Conservation (phyloP, 2,113 vertebrate species). For the Oceanites oceanicus region DNA sequence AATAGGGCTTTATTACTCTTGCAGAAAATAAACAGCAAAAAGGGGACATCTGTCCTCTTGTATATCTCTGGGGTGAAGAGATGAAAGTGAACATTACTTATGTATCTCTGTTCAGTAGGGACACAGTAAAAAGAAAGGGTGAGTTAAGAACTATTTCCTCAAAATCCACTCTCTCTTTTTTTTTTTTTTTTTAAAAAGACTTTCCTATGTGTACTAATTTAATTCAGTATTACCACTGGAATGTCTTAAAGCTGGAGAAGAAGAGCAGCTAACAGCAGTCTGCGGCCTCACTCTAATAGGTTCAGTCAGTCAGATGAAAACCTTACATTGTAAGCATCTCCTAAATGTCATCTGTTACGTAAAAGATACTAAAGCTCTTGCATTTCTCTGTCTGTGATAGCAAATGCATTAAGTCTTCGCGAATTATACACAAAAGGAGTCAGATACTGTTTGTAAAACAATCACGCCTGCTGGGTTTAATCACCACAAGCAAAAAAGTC, state of each 20-base stretch:
- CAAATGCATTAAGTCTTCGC: neutral
- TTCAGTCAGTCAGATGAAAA: neutral
- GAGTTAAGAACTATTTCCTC: neutral
- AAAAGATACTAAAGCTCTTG: neutral
- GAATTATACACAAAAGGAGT: neutral
- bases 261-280: neutral
- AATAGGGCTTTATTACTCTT: neutral
- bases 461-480: constrained; percentile 53
- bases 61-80: neutral
- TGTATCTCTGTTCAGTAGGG: neutral
- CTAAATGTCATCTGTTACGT: neutral
- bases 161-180: neutral
- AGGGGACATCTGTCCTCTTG: neutral
- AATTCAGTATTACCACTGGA: neutral
- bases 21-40: neutral
- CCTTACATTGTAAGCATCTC: neutral
- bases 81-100: neutral
- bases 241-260: neutral
- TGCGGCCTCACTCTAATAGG: neutral
- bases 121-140: neutral
- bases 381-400: neutral
- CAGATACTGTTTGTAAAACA: constrained; percentile 47
- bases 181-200: neutral
- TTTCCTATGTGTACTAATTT: neutral
- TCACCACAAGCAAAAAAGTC: constrained; percentile 55